Percentiles rank a stretch among this genome's conserved stretches.
Conservation (phyloP, 2,888 invertebrate genomes). For the Hirtodrosophila trivittata region DNA sequence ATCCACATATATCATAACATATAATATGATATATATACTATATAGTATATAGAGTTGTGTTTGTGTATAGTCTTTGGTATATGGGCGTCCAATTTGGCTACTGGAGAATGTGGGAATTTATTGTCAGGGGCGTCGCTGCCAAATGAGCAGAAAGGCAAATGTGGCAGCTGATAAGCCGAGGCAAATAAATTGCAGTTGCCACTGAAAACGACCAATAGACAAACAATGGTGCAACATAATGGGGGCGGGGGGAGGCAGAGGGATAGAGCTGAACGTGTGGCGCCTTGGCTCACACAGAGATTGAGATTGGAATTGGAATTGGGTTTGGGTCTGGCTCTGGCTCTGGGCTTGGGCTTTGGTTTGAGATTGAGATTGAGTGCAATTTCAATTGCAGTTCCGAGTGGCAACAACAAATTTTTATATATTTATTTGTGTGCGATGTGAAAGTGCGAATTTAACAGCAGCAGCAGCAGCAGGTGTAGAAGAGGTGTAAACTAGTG, state of each 20-base stretch:
- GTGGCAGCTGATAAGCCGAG: slow-evolving; percentile 66
- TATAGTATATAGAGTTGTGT: slow-evolving; percentile 21
- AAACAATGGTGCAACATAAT: not conserved
- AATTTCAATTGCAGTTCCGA: slow-evolving; percentile 57
- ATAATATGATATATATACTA: slow-evolving; percentile 23
- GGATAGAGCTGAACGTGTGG: slow-evolving; percentile 29
- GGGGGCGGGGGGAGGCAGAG: no score
- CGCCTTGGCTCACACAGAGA: slow-evolving; percentile 27
- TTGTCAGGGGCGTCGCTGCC: slow-evolving; percentile 63
- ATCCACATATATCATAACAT: not conserved
- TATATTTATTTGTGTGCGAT: slow-evolving; percentile 31
- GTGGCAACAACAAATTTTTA: slow-evolving; percentile 55
- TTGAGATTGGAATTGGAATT: slow-evolving; percentile 60
- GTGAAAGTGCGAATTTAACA: slow-evolving; percentile 65
- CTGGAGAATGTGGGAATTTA: slow-evolving; percentile 50
- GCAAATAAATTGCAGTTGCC: slow-evolving; percentile 59
- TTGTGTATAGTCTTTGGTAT: slow-evolving; percentile 5
- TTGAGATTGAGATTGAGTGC: slow-evolving; percentile 69
- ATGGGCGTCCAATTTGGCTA: slow-evolving; percentile 55
- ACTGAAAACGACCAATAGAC: not conserved
- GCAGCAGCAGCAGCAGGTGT: slow-evolving; percentile 54
- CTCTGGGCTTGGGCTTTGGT: no score
- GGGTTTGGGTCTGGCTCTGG: not conserved
- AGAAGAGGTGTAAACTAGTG: not conserved
- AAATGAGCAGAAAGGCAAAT: slow-evolving; percentile 49